Conservation (phyloP, 2,113 vertebrate species). For the Ceratotherium simum region DNA sequence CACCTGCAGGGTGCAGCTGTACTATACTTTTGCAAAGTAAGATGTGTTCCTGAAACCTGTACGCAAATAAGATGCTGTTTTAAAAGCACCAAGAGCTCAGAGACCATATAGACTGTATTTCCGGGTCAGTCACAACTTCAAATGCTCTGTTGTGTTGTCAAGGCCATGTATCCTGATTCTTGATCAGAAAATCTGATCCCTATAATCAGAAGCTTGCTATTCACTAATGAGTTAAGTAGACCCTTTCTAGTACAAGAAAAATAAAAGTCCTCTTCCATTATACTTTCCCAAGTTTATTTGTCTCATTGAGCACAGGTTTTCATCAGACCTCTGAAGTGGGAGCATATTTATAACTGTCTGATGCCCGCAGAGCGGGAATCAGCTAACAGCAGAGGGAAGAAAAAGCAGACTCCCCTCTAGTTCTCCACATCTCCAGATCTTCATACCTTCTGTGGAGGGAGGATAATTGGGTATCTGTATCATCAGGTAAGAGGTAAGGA, state of each 20-base stretch:
- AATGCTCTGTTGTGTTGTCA: neutral
- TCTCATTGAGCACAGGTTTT: neutral
- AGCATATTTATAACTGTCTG: neutral
- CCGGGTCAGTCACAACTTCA: neutral
- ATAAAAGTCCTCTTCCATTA: neutral
- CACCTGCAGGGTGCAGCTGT: neutral
- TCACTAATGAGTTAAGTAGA: neutral
- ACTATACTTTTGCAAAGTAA: neutral
- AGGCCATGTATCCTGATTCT: neutral
- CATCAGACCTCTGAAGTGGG: neutral
- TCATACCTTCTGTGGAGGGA: neutral
- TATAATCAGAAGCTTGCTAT: neutral
- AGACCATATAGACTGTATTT: neutral
- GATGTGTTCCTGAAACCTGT: neutral
- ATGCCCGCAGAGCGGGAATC: neutral
- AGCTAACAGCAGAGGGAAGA: neutral
- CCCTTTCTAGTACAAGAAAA: neutral
- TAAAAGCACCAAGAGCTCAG: neutral
- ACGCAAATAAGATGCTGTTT: neutral
- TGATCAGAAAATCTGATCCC: neutral
- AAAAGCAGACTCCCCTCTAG: neutral
- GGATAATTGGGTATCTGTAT: neutral
- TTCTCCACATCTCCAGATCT: neutral
- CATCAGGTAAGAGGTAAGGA: neutral
- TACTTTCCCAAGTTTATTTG: neutral